Evolutionary conservation across 2,113 vertebrate genomes (phyloP), one percentile per base, ranked within the genome.

Genomic region (Microcebus lehilahytsara): DNA sequence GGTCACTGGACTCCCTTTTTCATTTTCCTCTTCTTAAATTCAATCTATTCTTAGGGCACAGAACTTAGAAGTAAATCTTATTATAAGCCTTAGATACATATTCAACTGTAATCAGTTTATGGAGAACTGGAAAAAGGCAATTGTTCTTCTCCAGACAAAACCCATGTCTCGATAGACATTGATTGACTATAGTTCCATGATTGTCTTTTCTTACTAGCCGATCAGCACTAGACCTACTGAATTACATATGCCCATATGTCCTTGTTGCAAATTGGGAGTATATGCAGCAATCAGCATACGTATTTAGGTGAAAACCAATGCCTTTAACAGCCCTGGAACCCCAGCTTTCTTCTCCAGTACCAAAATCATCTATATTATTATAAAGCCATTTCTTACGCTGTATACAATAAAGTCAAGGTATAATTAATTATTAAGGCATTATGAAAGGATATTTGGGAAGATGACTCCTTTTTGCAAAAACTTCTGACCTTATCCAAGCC

Each of bases 31-130:
- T 88, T 22, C 62, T 85, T 91, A 81, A 95, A 75, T 95, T 49
- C 51, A 78, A 71, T 42, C 42, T 64, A 37, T 23, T 17, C 37
- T 80, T 71, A 77, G 40, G 32, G 27, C 25, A 77, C 60, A 71
- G 16, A 40, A 25, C n/a, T 97, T 95, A 77, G 51, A 96, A 91
- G 89, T 72, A 64, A 64, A 64, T 17, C 56, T 78, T 72, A 66
- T 72, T 75, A 66, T 60, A 80, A 85, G 66, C 25, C 34, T 56
- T 62, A 37, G 16, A 46, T 62, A 49, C 78, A 40, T 58, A 79
- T 72, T 66, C 49, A 37, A 40, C 88, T 60, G 42, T 72, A 75
- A 32, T 75, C n/a, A 2, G 1, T 49, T 77, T 34, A 46, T 23
- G 42, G n/a, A 85, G 49, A 77, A 94, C 27, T 64, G 9, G 75